phyloP scores from a whole-genome alignment of 1,140 invertebrate genomes.

The Drosophila pruinosa region DNA sequence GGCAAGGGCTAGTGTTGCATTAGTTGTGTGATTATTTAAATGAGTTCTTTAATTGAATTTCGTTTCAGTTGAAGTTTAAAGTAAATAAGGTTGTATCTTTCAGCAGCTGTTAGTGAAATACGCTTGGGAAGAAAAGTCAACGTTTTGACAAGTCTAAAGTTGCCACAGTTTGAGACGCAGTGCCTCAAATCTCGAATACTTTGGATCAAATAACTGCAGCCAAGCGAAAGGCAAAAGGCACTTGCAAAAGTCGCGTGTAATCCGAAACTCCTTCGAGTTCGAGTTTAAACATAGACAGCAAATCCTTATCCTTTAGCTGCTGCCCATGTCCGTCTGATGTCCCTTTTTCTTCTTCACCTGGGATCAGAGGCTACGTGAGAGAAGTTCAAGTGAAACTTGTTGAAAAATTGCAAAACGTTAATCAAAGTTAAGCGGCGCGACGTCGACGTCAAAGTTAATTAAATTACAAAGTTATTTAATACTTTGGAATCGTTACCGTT shows the following conservation, averaged over 20 bases:
- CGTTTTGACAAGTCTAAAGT: background rate
- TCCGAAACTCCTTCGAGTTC: slow-evolving; percentile 55
- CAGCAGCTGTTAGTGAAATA: background rate
- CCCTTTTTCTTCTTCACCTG: slow-evolving; percentile 6
- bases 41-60: slow-evolving; percentile 15
- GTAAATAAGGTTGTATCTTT: background rate
- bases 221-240: slow-evolving; percentile 1
- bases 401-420: slow-evolving; percentile 79
- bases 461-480: slow-evolving; percentile 82
- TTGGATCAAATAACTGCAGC: slow-evolving; percentile 30
- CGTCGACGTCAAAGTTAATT: slow-evolving; percentile 77
- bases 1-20: slow-evolving; percentile 1
- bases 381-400: slow-evolving; percentile 73
- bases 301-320: slow-evolving; percentile 56
- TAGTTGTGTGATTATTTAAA: slow-evolving; percentile 16
- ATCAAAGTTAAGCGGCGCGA: slow-evolving; percentile 76
- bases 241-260: slow-evolving; percentile 64
- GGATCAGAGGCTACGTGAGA: slow-evolving; percentile 27
- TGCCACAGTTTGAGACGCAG: background rate
- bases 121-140: background rate
- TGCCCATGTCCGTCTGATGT: background rate
- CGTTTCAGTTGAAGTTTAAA: background rate
- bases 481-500: slow-evolving; percentile 69
- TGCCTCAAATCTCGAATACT: slow-evolving; percentile 29
- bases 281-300: slow-evolving; percentile 57